A percentile compares a stretch with the other conserved stretches of the same genome.
phyloP scores from a whole-genome alignment of 37 sponge, comb jelly and placozoan genomes.

The Bolinopsis microptera region DNA sequence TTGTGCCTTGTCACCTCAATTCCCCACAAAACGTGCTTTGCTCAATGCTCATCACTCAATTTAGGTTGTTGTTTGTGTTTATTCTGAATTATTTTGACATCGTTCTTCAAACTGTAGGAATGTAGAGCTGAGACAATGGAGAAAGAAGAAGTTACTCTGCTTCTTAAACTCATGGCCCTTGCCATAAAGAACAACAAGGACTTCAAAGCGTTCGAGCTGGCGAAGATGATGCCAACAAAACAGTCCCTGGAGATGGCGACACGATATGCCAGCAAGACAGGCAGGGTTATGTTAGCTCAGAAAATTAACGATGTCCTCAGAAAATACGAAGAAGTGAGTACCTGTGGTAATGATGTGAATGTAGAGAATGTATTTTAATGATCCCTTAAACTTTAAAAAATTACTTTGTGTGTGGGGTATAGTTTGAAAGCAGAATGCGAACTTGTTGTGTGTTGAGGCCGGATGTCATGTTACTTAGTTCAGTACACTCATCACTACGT shows the following conservation, averaged over 20 bases:
- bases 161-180: slow-evolving; percentile 60
- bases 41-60: no score
- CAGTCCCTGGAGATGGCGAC: slow-evolving; percentile 61
- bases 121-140: background rate
- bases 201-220: slow-evolving; percentile 61
- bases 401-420: no score
- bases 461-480: background rate
- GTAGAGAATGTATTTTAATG: no score
- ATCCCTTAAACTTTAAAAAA: no score
- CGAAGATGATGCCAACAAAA: slow-evolving; percentile 57
- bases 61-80: background rate
- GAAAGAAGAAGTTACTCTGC: slow-evolving; percentile 46
- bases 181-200: slow-evolving; percentile 43
- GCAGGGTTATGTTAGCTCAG: background rate
- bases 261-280: slow-evolving; percentile 37
- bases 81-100: no score
- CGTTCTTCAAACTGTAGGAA: no score
- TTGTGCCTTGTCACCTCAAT: no score
- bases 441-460: background rate
- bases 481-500: background rate
- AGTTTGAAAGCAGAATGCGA: no score
- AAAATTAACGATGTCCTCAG: slow-evolving; percentile 58
- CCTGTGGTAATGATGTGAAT: no score
- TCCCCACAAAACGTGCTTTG: no score
- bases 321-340: slow-evolving; percentile 20